Percentiles rank a stretch among this genome's conserved stretches.
phyloP scores from a whole-genome alignment of 2,888 invertebrate genomes.

The Chalcosyrphus nemorum region DNA sequence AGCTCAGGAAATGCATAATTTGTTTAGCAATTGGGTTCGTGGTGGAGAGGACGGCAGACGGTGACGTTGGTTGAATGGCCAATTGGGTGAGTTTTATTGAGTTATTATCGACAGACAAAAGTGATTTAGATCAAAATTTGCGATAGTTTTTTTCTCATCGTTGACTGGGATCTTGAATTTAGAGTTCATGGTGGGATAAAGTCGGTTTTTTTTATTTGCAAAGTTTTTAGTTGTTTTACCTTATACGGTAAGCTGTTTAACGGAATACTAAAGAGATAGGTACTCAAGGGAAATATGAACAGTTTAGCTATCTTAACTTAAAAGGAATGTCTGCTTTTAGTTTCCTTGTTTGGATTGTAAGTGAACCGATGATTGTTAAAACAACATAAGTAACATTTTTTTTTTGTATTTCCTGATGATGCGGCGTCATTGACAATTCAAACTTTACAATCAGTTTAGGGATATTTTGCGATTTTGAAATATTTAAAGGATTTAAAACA shows the following conservation, averaged over 20 bases:
- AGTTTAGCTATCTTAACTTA: too few relatives aligned
- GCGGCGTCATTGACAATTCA: too few relatives aligned
- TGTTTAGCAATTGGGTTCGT: slow-evolving; percentile 30
- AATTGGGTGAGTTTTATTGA: slow-evolving; percentile 34
- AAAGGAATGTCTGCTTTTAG: too few relatives aligned
- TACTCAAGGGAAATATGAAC: too few relatives aligned
- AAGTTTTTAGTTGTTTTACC: background rate
- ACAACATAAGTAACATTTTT: too few relatives aligned
- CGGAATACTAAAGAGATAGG: background rate
- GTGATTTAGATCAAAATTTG: slow-evolving; percentile 34
- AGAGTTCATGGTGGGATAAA: slow-evolving; percentile 24
- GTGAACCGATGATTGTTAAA: too few relatives aligned
- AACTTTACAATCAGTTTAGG: too few relatives aligned
- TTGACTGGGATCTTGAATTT: background rate
- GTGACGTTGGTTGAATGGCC: background rate
- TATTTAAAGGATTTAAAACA: too few relatives aligned
- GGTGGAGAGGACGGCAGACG: background rate
- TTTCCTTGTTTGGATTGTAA: too few relatives aligned
- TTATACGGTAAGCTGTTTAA: background rate
- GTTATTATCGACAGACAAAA: slow-evolving; percentile 45
- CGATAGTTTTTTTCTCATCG: slow-evolving; percentile 29
- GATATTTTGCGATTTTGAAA: too few relatives aligned
- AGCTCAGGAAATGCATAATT: slow-evolving; percentile 59
- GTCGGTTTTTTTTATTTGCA: background rate
- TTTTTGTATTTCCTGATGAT: too few relatives aligned